phyloP scores from a whole-genome alignment of 2,888 invertebrate genomes.

The Suillia variegata region DNA sequence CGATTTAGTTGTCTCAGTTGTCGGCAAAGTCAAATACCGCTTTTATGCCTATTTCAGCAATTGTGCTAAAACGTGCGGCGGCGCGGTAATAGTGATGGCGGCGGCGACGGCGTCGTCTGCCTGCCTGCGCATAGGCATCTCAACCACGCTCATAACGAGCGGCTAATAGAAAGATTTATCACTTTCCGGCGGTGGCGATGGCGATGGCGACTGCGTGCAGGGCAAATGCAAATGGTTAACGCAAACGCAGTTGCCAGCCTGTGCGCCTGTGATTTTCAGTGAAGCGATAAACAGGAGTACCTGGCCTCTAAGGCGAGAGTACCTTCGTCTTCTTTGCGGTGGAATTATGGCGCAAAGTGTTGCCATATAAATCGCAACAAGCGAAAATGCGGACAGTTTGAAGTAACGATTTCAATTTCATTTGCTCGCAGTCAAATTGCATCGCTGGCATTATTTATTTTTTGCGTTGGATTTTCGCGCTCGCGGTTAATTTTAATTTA shows the following conservation, averaged over 20 bases:
- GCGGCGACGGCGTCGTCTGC: conserved; percentile 26
- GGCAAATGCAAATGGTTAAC: no score
- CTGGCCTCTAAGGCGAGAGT: background rate
- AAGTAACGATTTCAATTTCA: conserved; percentile 46
- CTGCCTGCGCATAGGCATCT: conserved; percentile 18
- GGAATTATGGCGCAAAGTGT: no score
- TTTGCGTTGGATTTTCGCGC: conserved; percentile 20
- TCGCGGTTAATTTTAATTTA: conserved; percentile 45
- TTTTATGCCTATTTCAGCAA: no score
- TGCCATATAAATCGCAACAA: no score
- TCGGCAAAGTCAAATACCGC: no score
- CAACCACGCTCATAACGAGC: conserved; percentile 30
- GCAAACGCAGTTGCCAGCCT: conserved; percentile 17
- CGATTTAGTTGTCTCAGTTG: conserved; percentile 17
- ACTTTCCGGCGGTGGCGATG: conserved; percentile 25
- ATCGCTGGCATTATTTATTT: conserved; percentile 22
- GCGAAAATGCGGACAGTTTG: no score
- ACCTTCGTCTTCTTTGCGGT: no score
- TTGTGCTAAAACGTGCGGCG: background rate
- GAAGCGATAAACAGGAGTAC: conserved; percentile 25
- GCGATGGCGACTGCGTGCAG: conserved; percentile 30
- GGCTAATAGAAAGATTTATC: conserved; percentile 57
- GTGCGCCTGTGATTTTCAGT: conserved; percentile 27
- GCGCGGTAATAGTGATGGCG: conserved; percentile 34
- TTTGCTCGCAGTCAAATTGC: conserved; percentile 33